Base-by-base conservation (phyloP, 2,888 invertebrate genomes). In the Noctuana brunneofusca region DNA sequence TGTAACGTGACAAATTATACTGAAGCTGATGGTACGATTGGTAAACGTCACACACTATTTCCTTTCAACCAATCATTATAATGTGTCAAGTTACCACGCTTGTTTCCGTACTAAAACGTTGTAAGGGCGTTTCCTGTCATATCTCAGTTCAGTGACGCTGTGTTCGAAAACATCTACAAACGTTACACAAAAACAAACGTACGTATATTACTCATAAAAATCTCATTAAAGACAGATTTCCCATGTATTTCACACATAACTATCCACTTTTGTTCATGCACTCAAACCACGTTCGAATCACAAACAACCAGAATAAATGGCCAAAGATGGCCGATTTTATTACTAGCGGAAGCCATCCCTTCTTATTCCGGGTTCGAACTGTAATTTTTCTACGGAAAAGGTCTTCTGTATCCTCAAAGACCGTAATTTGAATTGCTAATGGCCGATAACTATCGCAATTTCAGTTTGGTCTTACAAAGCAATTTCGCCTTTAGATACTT, bases 221-320 rank as follows among this genome's bases (percentile, higher is more conserved):
- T 78, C 83, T 83, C 84, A 84, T 84, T 80, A 81, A 74, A 74
- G 72, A 68, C 75, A 77, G 78, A 79, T 79, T 80, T 79, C 72
- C 73, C 73, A 66, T 69, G 75, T 76, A 74, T 74, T 74, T 73
- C 72, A 24, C 63, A 52, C 52, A 72, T 71, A 68, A 64, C 69
- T 64, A 65, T 58, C 64, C 66, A 66, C 66, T 46, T 65, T 69
- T 58, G 58, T 60, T 63, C 53, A 50, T 3, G 49, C 53, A 46
- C 63, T 57, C 65, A 38, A 62, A 64, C 62, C 81, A 79, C 81
- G 80, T 78, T 67, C 75, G 66, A 71, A 75, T 79, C 76, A 76
- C 76, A 79, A 80, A 80, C 79, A 80, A 82, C 75, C 72, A 71
- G 70, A 73, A 78, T 78, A 78, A 79, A 79, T 74, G 69, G 69